Evolutionary conservation across 2,888 invertebrate species (phyloP), one percentile per base, ranked within the genome.

Genomic region (Drosophila multiciliata): DNA sequence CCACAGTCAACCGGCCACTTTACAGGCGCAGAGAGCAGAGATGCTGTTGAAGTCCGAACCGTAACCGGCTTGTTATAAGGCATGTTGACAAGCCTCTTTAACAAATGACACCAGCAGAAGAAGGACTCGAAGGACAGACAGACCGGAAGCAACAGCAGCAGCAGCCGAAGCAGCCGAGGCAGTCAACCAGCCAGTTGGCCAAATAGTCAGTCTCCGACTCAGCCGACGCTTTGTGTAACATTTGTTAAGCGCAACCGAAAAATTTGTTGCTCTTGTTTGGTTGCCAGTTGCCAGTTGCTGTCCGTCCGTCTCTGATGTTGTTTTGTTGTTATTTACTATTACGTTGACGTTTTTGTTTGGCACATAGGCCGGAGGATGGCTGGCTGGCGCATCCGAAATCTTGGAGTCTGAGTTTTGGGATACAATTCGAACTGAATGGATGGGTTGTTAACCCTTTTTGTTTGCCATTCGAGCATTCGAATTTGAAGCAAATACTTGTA

Each of bases 61-160:
- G 55, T 87, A 85, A 82, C 81, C 78, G 83, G 90, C 82, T 89
- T 89, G 90, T 90, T 90, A 91, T 84, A 87, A 86, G 91, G 80
- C 90, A 89, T 91, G 91, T 91, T 91, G 92, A 91, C 91, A 91
- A 91, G 91, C 91, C 91, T 91, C 91, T 91, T 91, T 91, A 91
- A 88, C 92, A 91, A 91, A 91, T 92, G 91, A 91, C 91, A 91
- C 90, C 91, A 91, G 82, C 89, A 85, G 85, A 72, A 77, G 79
- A 74, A 78, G 75, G 67, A 78, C 78, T 78, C 78, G 67, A 70
- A 80, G 80, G 77, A 82, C 81, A 80, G 63, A 63, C 89, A 54
- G 29, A 29, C 38, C 55, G 38, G 55, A 29, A 55, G 17, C 54
- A 54, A 20, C 57, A 57, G 15, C 53, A 78, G 66, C 66, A 77